Evolutionary conservation across 2,797 vertebrate genomes (phyloP).

Genomic region (Ctenosaura bakeri): DNA sequence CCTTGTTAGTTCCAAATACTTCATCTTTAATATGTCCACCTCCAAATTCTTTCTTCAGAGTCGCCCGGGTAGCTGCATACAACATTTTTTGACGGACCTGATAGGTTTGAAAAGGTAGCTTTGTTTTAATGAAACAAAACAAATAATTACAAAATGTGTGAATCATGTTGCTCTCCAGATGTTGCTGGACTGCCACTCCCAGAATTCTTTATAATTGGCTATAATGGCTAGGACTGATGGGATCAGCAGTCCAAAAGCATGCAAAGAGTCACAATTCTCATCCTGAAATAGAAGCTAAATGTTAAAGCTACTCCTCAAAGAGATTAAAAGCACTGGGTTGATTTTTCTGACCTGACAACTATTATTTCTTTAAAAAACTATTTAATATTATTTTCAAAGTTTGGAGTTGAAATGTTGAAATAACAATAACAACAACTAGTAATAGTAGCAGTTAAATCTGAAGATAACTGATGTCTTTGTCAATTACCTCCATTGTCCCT

Average conservation of each 20-base stretch:
- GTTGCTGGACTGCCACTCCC: no score
- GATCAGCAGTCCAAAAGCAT: no score
- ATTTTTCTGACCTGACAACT: background rate
- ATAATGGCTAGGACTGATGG: no score
- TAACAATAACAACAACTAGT: no score
- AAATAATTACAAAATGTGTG: background rate
- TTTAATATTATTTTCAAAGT: background rate
- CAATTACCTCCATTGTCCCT: no score
- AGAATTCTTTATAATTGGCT: no score
- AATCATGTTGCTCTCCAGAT: no score
- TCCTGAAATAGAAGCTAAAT: constrained; percentile 11
- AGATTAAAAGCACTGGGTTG: constrained; percentile 24
- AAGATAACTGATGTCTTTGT: no score
- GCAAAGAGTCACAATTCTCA: no score
- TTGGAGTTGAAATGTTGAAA: background rate
- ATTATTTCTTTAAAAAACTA: background rate
- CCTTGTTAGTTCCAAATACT: constrained; percentile 92
- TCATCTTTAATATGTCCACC: constrained; percentile 97
- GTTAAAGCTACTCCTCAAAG: constrained; percentile 20
- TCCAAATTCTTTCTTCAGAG: constrained; percentile 97
- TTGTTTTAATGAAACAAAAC: background rate
- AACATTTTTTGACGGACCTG: constrained; percentile 98
- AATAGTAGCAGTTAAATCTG: no score
- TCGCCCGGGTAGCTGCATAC: constrained; percentile 96
- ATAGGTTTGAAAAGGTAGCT: constrained; percentile 37